Percentiles rank a stretch among this genome's conserved stretches.
These are phyloP conservation scores for Megathymus violae DNA, from an alignment of 1,140 invertebrate genomes.

Conservation along the genomic window DNA sequence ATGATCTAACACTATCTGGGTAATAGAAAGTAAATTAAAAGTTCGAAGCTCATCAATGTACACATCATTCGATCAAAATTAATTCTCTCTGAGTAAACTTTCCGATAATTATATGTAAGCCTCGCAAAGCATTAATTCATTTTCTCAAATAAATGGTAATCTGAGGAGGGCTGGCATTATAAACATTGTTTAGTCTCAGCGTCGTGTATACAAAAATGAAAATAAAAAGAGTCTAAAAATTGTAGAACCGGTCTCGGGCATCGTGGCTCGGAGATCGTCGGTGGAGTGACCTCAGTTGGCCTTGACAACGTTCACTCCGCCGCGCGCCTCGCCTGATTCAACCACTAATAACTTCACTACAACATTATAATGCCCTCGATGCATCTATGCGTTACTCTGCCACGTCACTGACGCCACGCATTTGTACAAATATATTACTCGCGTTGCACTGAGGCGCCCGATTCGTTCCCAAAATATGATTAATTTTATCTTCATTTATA, in stretches of 20 bases:
- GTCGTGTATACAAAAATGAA: conserved; percentile 83
- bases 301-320: conserved; percentile 77
- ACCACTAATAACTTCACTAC: conserved; percentile 80
- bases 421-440: conserved; percentile 28
- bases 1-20: too few relatives aligned
- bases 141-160: conserved; percentile 58
- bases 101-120: conserved; percentile 28
- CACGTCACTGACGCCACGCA: conserved; percentile 1
- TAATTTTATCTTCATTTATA: conserved; percentile 56
- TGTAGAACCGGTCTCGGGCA: conserved; percentile 80
- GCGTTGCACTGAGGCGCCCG: conserved; percentile 24
- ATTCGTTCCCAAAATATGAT: conserved; percentile 64
- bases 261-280: conserved; percentile 78
- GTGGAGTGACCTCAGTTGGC: conserved; percentile 81
- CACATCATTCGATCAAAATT: conserved; percentile 1
- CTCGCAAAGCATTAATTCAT: conserved; percentile 30
- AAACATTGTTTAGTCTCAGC: conserved; percentile 83
- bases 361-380: conserved; percentile 71
- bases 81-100: conserved; percentile 1
- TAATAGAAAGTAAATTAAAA: conserved; percentile 12
- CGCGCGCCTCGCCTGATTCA: conserved; percentile 68
- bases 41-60: conserved; percentile 8
- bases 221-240: conserved; percentile 83
- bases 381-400: conserved; percentile 60
- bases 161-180: conserved; percentile 71